Conservation (phyloP, 2,797 vertebrate genomes). For the Hydrocynus forskahlii region DNA sequence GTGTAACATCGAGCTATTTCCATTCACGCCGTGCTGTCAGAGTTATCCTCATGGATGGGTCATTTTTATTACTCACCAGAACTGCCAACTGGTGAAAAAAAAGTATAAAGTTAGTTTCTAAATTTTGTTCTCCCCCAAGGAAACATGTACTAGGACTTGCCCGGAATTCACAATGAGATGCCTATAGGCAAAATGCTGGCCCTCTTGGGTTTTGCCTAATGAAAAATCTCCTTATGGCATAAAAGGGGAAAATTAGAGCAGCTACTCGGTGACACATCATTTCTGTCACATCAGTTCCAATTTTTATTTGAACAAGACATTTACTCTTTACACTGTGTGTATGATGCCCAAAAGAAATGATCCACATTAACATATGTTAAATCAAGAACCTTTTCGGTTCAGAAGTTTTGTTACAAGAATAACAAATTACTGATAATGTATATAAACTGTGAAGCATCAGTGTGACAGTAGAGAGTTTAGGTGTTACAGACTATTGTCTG, state of each 20-base stretch:
- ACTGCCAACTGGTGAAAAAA: conserved; percentile 73
- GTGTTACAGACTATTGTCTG: too few relatives aligned
- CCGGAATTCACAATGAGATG: conserved; percentile 73
- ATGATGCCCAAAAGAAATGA: not conserved
- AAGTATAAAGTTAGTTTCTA: conserved; percentile 65
- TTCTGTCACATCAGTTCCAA: not conserved
- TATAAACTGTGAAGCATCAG: too few relatives aligned
- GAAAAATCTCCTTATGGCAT: not conserved
- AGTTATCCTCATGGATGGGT: conserved; percentile 71
- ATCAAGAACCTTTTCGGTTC: too few relatives aligned
- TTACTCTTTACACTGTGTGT: too few relatives aligned
- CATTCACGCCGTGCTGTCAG: conserved; percentile 68
- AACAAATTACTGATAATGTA: not conserved
- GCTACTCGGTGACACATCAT: not conserved
- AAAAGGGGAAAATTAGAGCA: not conserved
- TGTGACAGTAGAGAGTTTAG: too few relatives aligned
- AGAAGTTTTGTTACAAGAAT: too few relatives aligned
- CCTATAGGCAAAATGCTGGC: conserved; percentile 72
- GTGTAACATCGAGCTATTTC: conserved; percentile 68
- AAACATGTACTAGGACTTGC: conserved; percentile 65
- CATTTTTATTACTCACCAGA: conserved; percentile 80
- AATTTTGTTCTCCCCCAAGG: conserved; percentile 68
- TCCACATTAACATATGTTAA: not conserved
- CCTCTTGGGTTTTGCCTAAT: conserved; percentile 13
- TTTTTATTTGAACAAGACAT: not conserved